Percentiles rank a stretch among this genome's conserved stretches.
Evolutionary conservation across 2,888 invertebrate genomes (phyloP).

Genomic region (Acanthacorydalis orientalis): DNA sequence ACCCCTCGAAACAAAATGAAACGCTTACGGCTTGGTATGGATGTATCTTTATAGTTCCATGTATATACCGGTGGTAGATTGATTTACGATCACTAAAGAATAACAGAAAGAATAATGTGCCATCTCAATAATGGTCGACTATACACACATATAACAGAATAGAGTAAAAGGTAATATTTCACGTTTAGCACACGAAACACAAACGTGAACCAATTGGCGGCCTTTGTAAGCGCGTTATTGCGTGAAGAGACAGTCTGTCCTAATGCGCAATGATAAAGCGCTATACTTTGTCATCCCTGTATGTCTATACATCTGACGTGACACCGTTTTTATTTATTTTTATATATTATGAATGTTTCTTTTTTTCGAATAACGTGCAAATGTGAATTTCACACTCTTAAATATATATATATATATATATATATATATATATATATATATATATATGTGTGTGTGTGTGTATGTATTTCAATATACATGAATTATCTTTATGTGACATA

Average conservation of each 20-base stretch:
- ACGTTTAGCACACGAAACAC: neutral
- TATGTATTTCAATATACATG: too few relatives aligned
- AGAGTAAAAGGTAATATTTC: slow-evolving; percentile 6
- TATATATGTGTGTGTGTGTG: too few relatives aligned
- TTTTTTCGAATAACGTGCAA: too few relatives aligned
- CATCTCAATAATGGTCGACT: slow-evolving; percentile 11
- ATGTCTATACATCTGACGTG: slow-evolving; percentile 10
- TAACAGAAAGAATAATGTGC: slow-evolving; percentile 16
- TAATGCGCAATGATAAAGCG: slow-evolving; percentile 15
- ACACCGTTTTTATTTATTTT: neutral
- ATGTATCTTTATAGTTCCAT: too few relatives aligned
- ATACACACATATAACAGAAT: slow-evolving; percentile 4
- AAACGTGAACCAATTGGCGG: slow-evolving; percentile 1
- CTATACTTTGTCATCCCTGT: slow-evolving; percentile 16
- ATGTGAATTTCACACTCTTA: too few relatives aligned
- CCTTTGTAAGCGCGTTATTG: slow-evolving; percentile 14
- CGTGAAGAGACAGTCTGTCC: slow-evolving; percentile 12
- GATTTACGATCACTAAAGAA: slow-evolving; percentile 17
- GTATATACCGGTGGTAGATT: slow-evolving; percentile 7
- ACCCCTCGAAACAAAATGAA: too few relatives aligned
- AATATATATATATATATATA: too few relatives aligned
- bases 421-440: too few relatives aligned
- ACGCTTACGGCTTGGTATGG: too few relatives aligned
- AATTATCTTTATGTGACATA: too few relatives aligned
- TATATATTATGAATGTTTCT: neutral